Percentiles rank a stretch among this genome's conserved stretches.
Evolutionary conservation across 2,888 invertebrate species (phyloP).

Genomic region (Perithous albicinctus): DNA sequence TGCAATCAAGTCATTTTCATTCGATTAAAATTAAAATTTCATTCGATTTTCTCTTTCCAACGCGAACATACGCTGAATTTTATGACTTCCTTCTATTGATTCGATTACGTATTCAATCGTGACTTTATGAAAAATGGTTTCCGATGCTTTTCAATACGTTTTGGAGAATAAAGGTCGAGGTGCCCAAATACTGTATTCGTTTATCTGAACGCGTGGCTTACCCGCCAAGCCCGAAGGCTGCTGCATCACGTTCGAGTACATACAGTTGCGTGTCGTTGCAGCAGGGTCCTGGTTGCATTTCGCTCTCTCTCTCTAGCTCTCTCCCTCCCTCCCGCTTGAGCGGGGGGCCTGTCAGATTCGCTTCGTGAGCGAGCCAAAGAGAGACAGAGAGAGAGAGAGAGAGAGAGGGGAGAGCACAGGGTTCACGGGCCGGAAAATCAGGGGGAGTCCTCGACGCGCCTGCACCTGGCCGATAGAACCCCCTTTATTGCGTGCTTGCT

Average conservation of each 20-base stretch:
- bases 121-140: slow-evolving; percentile 4
- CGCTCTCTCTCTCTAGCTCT: slow-evolving; percentile 53
- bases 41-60: background rate
- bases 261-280: slow-evolving; percentile 59
- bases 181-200: slow-evolving; percentile 3
- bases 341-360: slow-evolving; percentile 15
- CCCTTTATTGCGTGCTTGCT: slow-evolving; percentile 59
- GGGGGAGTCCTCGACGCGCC: slow-evolving; percentile 77
- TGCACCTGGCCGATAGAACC: slow-evolving; percentile 77
- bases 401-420: slow-evolving; percentile 63
- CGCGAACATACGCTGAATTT: background rate
- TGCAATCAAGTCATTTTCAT: too few relatives aligned
- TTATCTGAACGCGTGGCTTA: slow-evolving; percentile 33
- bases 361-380: slow-evolving; percentile 13
- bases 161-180: slow-evolving; percentile 3
- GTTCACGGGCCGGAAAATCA: slow-evolving; percentile 80
- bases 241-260: slow-evolving; percentile 61
- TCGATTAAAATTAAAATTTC: too few relatives aligned
- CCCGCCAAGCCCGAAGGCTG: slow-evolving; percentile 54
- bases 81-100: background rate
- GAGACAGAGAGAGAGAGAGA: slow-evolving; percentile 25
- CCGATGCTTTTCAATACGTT: background rate
- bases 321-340: too few relatives aligned
- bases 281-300: slow-evolving; percentile 54
- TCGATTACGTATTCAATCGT: background rate